A percentile compares a stretch with the other conserved stretches of the same genome.
Evolutionary conservation across 2,113 vertebrate genomes (phyloP).

Genomic region (Geothlypis trichas): DNA sequence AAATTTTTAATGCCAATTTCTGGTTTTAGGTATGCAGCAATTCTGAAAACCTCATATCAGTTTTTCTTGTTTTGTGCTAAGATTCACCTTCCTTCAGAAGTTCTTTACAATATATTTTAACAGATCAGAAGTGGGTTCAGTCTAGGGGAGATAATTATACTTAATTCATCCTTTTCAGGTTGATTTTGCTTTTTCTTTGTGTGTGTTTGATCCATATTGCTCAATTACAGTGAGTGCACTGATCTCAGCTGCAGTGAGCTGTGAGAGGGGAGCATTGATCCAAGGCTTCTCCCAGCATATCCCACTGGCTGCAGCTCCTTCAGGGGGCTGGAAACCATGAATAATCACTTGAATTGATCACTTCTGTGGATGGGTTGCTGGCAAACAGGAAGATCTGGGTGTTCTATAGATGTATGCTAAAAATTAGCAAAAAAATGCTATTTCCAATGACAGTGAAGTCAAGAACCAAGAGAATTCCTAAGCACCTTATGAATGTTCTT

Average conservation of each 20-base stretch:
- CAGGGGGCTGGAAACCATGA: neutral
- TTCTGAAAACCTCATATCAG: neutral
- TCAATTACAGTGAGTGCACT: neutral
- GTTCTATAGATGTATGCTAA: neutral
- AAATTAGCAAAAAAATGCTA: neutral
- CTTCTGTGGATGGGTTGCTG: neutral
- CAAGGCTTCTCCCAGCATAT: fast-evolving
- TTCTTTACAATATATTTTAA: neutral
- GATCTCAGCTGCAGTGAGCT: neutral
- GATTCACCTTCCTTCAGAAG: neutral
- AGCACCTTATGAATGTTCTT: constrained; percentile 14
- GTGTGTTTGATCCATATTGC: neutral
- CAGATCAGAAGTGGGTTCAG: neutral
- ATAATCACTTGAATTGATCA: neutral
- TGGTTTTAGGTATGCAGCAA: neutral
- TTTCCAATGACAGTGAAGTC: neutral
- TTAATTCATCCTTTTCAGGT: neutral
- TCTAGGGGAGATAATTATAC: neutral
- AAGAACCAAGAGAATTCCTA: neutral
- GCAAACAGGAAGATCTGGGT: neutral
- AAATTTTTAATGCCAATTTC: neutral
- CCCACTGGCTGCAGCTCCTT: neutral
- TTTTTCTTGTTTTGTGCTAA: neutral
- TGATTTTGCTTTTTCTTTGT: neutral
- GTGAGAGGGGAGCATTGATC: neutral